A percentile compares a stretch with the other conserved stretches of the same genome.
These are phyloP conservation scores for Escarpia spicata DNA, from an alignment of 2,888 invertebrate genomes.

Conservation along the genomic window DNA sequence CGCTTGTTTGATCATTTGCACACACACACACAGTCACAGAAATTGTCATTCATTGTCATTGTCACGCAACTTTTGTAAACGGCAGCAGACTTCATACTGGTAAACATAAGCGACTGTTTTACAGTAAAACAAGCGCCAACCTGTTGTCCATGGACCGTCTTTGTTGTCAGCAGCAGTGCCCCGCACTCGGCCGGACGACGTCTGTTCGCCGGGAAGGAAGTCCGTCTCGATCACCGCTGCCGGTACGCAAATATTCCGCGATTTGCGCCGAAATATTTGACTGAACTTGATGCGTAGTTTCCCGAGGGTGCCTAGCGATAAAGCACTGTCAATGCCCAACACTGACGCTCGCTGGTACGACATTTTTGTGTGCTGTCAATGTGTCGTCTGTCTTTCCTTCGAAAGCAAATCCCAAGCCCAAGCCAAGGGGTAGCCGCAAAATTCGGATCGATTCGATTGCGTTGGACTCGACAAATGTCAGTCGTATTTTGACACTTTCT, in stretches of 20 bases:
- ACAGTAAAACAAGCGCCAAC: neutral
- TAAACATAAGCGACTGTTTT: neutral
- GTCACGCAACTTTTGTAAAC: neutral
- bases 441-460: neutral
- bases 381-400: neutral
- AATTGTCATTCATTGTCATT: neutral
- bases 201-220: neutral
- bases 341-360: neutral
- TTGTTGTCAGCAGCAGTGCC: neutral
- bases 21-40: neutral
- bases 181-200: neutral
- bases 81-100: neutral
- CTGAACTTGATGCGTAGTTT: neutral
- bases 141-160: neutral
- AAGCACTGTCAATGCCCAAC: neutral
- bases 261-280: slow-evolving; percentile 12
- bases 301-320: neutral
- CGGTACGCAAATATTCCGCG: slow-evolving; percentile 11
- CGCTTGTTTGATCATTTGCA: no score
- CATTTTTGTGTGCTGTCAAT: neutral
- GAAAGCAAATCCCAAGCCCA: neutral
- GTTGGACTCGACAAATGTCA: neutral
- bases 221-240: neutral
- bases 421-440: neutral
- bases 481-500: neutral